These are phyloP conservation scores for Ephestia elutella DNA, from an alignment of 1,140 invertebrate genomes.

Conservation along the genomic window DNA sequence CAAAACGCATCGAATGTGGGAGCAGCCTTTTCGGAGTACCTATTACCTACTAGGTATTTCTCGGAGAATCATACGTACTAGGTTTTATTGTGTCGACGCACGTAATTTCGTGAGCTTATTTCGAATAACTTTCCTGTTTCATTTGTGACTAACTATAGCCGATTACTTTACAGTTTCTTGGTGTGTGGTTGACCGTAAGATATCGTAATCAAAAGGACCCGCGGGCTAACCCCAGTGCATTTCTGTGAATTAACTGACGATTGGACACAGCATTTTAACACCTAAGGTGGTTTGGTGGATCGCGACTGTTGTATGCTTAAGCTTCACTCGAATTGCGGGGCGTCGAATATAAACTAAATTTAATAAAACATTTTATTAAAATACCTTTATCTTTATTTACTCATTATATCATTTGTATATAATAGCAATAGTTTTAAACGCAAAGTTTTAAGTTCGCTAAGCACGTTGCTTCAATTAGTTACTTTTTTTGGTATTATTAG, in stretches of 20 bases:
- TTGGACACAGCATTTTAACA: conserved; percentile 31
- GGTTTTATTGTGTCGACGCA: not conserved
- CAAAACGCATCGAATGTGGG: too few species aligned
- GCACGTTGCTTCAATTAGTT: not conserved
- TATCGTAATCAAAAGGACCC: conserved; percentile 99
- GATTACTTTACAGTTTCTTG: conserved; percentile 89
- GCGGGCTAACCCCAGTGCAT: conserved; percentile 95
- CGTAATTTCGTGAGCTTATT: not conserved
- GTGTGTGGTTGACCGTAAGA: conserved; percentile 96
- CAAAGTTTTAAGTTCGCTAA: not conserved
- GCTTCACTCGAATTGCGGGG: not conserved
- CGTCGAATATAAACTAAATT: conserved; percentile 2
- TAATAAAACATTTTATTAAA: not conserved
- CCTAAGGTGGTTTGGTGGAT: conserved; percentile 58
- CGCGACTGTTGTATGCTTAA: conserved; percentile 21
- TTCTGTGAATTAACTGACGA: conserved; percentile 83
- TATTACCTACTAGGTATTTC: too few species aligned
- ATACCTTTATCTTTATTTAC: too few species aligned
- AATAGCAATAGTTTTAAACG: too few species aligned
- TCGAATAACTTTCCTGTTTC: not conserved
- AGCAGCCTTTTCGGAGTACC: too few species aligned
- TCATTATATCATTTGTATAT: too few species aligned
- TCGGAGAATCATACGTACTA: not conserved
- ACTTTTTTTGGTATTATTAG: not conserved
- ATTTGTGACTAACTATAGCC: conserved; percentile 50